A percentile compares a stretch with the other conserved stretches of the same genome.
Conservation (phyloP, 2,888 invertebrate genomes). For the Ryuthela nishihirai region DNA sequence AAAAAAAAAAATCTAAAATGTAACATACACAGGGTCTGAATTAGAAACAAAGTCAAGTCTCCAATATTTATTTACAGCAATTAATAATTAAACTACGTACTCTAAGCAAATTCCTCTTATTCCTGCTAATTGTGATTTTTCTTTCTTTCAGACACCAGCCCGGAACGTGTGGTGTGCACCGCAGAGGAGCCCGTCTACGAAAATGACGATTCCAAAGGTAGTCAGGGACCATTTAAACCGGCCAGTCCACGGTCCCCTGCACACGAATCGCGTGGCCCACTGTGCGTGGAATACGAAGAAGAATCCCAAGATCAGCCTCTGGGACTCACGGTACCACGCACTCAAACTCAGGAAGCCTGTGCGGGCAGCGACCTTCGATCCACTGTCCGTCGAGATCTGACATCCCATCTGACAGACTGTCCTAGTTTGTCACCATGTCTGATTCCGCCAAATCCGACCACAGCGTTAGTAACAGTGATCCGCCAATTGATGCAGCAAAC, state of each 20-base stretch:
- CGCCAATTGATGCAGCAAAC: slow-evolving; percentile 24
- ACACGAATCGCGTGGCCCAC: slow-evolving; percentile 16
- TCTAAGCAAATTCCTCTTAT: too few relatives aligned
- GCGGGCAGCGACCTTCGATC: not conserved
- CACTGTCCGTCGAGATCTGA: too few relatives aligned
- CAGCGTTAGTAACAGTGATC: slow-evolving; percentile 26
- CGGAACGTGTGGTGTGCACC: slow-evolving; percentile 41
- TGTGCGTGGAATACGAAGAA: too few relatives aligned
- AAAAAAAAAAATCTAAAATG: too few relatives aligned
- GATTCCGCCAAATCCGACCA: slow-evolving; percentile 1
- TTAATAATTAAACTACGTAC: too few relatives aligned
- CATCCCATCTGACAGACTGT: too few relatives aligned
- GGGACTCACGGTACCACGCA: slow-evolving; percentile 10
- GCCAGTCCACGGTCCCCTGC: slow-evolving; percentile 33
- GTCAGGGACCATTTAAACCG: slow-evolving; percentile 19
- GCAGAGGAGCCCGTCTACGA: slow-evolving; percentile 29
- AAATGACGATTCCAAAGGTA: slow-evolving; percentile 11
- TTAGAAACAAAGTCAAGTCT: too few relatives aligned
- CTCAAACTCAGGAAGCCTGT: not conserved
- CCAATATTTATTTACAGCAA: too few relatives aligned
- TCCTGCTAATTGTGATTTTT: too few relatives aligned
- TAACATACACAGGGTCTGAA: too few relatives aligned
- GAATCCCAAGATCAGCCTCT: not conserved
- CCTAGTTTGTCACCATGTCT: slow-evolving; percentile 5
- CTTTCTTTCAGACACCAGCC: slow-evolving; percentile 39